Evolutionary conservation across 2,797 vertebrate genomes (phyloP).

Genomic region (Pyrocephalus nanus): DNA sequence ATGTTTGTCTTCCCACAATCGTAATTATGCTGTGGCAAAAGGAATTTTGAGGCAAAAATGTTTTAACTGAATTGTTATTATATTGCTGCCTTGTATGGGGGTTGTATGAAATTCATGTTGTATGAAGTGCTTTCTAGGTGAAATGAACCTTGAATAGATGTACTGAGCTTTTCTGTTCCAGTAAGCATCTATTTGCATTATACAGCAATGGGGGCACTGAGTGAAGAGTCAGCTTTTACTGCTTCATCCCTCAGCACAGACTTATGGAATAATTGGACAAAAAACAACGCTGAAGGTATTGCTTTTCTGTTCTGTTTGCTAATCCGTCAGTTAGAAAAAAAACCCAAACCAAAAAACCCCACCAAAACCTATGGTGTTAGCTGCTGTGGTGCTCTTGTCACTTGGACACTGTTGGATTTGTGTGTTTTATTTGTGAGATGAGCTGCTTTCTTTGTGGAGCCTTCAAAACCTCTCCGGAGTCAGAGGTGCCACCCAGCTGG

Average conservation of each 20-base stretch:
- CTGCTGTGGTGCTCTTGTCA: neutral
- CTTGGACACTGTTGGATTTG: neutral
- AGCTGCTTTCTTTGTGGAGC: neutral
- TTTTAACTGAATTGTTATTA: neutral
- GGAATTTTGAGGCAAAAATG: neutral
- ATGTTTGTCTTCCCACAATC: neutral
- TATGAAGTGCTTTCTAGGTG: neutral
- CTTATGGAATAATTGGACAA: constrained; percentile 67
- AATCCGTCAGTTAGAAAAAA: neutral
- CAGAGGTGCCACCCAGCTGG: neutral
- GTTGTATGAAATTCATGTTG: neutral
- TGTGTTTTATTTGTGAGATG: neutral
- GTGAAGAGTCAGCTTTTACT: constrained; percentile 51
- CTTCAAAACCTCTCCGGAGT: neutral
- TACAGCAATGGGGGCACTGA: constrained; percentile 68
- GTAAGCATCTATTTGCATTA: constrained; percentile 63
- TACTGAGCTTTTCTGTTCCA: constrained; percentile 55
- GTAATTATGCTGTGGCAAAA: neutral
- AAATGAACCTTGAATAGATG: constrained; percentile 6
- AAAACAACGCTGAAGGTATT: constrained; percentile 74
- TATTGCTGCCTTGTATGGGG: neutral
- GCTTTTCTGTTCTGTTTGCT: neutral
- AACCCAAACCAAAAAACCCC: neutral
- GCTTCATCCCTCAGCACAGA: constrained; percentile 26
- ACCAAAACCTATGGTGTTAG: neutral